Evolutionary conservation across 1,140 invertebrate genomes (phyloP), one percentile per base, ranked within the genome.

Genomic region (Drosophila funebris): DNA sequence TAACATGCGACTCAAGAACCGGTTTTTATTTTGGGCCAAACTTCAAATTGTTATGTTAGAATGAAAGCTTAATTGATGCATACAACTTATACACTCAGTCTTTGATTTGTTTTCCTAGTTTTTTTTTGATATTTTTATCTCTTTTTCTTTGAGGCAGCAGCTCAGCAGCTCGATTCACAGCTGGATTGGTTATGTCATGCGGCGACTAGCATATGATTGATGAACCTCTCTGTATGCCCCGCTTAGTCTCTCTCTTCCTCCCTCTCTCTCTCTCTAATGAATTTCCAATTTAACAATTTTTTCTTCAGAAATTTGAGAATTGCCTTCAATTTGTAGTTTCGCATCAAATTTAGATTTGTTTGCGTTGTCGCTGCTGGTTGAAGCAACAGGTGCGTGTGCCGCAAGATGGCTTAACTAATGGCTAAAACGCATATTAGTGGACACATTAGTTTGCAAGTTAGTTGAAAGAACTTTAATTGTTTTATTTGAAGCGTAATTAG

Each of bases 61-160:
- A 82, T 78, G 58, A 72, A 73, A 82, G 78, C 82, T 75, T 87
- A 87, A 85, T 85, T 85, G 83, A 82, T 85, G 83, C 82, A 87
- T 66, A 78, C 14, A 50, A 39, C 53, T 78, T 31, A 64, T 16
- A 58, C 31, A 73, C 61, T 14, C 33, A 29, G 48, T 58, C 20
- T 54, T 64, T 75, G 53, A 58, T 71, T 57, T 71, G 52, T 41
- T 39, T 22, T 16, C 5, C 5, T 24, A n/a, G 1, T 57, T 48
- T 27, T 18, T 27, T 18, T 46, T 11, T 24, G 41, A 4, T 37
- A 18, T 13, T 41, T 14, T n/a, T n/a, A n/a, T n/a, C 14, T 39
- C 7, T 37, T n/a, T 16, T 29, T 37, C 13, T 31, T 37, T 50
- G 27, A 63, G 43, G 73, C 73, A 57, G 68, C 73, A 62, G n/a